Base-by-base conservation (phyloP, 92 coral and sea anemone species). In the Porites divaricata region DNA sequence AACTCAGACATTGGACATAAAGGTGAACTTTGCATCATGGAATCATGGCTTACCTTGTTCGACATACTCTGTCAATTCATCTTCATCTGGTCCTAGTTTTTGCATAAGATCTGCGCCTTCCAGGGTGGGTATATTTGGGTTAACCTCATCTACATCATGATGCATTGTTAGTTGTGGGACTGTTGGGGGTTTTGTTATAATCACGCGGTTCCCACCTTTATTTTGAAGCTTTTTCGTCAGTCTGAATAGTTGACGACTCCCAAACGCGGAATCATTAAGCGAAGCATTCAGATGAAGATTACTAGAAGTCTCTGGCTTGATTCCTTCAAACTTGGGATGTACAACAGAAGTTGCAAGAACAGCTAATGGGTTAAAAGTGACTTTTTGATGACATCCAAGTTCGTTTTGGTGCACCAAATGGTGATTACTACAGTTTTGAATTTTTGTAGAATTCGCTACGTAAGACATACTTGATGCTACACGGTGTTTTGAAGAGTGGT, bases 41-140 rank as follows among this genome's bases (percentile, higher is more conserved):
- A 5, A 35, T 35, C 45, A 4, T 3, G n/a, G 11, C 76, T 20
- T 63, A 82, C 86, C 86, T 72, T 72, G 78, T 24, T 82, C 86
- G 51, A 82, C 79, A 21, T n/a, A 82, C 35, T 82, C 86, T 2
- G 79, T 82, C 24, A 81, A 8, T 23, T 82, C 86, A 17, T 11
- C 21, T 14, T 61, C 62, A 1, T 41, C 78, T 72, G 78, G 28
- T 16, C 86, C 69, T 20, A 13, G 23, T 16, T 41, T 69, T 15
- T 22, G 77, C 23, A 62, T 16, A 12, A 72, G 23, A 48, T 80
- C 85, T 26, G 26, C 63, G 0, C 45, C 85, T 53, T 26, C 54
- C 67, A 56, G 84, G 49, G 20, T 21, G n/a, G 28, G 20, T 25
- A 41, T 13, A 69, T 80, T 80, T 10, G 45, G 45, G 45, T n/a